Base-by-base conservation (phyloP, 2,888 invertebrate species). In the Anoncus sp. region DNA sequence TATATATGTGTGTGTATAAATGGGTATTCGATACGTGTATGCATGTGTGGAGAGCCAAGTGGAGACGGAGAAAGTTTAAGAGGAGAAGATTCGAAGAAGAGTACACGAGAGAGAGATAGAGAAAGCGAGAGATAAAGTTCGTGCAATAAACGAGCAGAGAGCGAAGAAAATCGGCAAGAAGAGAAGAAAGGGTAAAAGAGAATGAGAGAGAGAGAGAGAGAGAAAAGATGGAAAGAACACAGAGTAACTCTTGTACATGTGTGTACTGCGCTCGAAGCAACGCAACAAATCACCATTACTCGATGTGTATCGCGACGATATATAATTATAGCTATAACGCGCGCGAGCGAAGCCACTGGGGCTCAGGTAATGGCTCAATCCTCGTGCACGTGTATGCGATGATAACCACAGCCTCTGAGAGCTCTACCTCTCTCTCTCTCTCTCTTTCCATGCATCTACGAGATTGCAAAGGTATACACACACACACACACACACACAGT, bases 361-460 rank as follows among this genome's bases (percentile, higher is more conserved):
- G 88, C 88, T 87, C 88, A 87, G 89, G 89, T 90, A 90, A 91
- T 91, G 90, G 90, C 90, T 91, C 90, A 91, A 90, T 91, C 88
- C 87, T 72, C 72, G 20, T 85, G 88, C 88, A 87, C 88, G 89
- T 88, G 87, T 88, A 88, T 86, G 87, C 82, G 89, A 88, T 86
- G 90, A 90, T 90, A 90, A 88, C 88, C 86, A 45, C 63, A 74
- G 69, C 59, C 70, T 75, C 72, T 40, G 62, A 40, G 45, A 45
- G 35, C 10, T 38, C 40, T 63, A 55, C 22, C 55, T 55, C 55
- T 55, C 55, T 55, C 31, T n/a, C 27, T 16, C 18, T 47, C 47
- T 14, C 38, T 27, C 22, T 22, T 10, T 69, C 45, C 22, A 47
- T 38, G 40, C 12, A 12, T 2, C 53, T 31, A 87, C 86, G 86